Base-by-base conservation (phyloP, 2,797 vertebrate genomes). In the Rhyacichthys aspro region DNA sequence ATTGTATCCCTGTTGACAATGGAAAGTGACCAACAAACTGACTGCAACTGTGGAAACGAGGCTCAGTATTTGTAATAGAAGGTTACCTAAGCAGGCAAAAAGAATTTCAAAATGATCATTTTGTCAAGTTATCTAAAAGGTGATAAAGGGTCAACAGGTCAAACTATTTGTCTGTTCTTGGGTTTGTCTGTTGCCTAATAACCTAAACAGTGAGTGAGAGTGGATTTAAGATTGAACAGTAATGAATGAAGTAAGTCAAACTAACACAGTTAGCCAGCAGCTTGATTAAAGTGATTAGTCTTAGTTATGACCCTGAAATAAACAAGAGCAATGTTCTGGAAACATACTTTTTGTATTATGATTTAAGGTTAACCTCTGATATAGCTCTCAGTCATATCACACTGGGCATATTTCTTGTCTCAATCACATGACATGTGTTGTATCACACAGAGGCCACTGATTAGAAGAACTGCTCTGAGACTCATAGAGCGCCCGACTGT, bases 381-480 rank as follows among this genome's bases (percentile, higher is more conserved):
- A 28, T 28, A 6, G 4, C 23, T 18, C 12, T 39, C 50, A 28
- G 5, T n/a, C 18, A 56, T 46, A 47, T 44, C 71, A 63, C 66
- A 62, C 41, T 23, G 62, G 74, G 16, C 23, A 47, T 56, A 41
- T 19, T 53, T 81, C 73, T 50, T 55, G 57, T 57, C 59, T 71
- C 62, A 50, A 65, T 66, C 63, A 48, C 69, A 67, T 74, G 61
- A 60, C 52, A 12, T 71, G 62, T 70, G 68, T 69, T 59, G 42
- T 66, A 74, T 53, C 64, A 47, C 55, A 59, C 69, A 54, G 61
- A 82, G 74, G 36, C 37, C 50, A 45, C 66, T 70, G 79, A 78
- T 76, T 69, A 65, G 54, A 66, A n/a, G 73, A 71, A 72, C 72
- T 60, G 74, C 52, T 68, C 61, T 16, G 62, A 46, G 74, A 54